These are phyloP conservation scores for Neodiprion lecontei DNA, from an alignment of 1,140 invertebrate species.

Conservation along the genomic window DNA sequence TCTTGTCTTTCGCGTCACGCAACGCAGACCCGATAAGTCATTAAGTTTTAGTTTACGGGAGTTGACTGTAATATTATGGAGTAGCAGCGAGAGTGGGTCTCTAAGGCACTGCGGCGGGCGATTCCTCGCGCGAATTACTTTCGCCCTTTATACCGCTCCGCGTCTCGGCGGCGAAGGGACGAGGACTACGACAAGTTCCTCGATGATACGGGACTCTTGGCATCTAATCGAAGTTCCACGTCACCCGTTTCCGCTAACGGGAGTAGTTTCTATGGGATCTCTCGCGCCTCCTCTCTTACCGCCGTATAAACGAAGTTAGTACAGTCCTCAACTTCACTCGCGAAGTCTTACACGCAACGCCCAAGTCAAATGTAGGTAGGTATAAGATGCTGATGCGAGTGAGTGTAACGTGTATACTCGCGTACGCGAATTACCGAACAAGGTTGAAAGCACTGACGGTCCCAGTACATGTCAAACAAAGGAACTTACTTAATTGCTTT, in stretches of 20 bases:
- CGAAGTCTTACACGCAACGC: background rate
- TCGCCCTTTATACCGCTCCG: too few species aligned
- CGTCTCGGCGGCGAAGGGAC: too few species aligned
- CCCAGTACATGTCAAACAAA: background rate
- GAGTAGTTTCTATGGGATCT: background rate
- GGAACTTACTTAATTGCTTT: background rate
- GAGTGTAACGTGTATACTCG: background rate
- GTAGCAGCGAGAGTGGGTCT: too few species aligned
- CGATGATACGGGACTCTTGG: background rate
- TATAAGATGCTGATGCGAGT: too few species aligned
- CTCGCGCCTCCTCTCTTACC: background rate
- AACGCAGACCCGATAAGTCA: too few species aligned
- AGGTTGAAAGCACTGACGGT: background rate
- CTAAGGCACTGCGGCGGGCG: too few species aligned
- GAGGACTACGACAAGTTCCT: background rate
- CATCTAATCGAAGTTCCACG: background rate
- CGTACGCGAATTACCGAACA: background rate
- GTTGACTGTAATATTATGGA: too few species aligned
- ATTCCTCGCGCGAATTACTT: too few species aligned
- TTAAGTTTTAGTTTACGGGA: too few species aligned
- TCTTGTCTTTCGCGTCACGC: too few species aligned
- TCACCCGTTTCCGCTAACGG: conserved; percentile 3
- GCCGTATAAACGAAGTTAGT: background rate
- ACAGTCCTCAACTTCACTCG: background rate
- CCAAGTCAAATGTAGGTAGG: background rate